Percentiles rank a stretch among this genome's conserved stretches.
phyloP scores from a whole-genome alignment of 1,140 invertebrate species.

The Bombus terrestris region DNA sequence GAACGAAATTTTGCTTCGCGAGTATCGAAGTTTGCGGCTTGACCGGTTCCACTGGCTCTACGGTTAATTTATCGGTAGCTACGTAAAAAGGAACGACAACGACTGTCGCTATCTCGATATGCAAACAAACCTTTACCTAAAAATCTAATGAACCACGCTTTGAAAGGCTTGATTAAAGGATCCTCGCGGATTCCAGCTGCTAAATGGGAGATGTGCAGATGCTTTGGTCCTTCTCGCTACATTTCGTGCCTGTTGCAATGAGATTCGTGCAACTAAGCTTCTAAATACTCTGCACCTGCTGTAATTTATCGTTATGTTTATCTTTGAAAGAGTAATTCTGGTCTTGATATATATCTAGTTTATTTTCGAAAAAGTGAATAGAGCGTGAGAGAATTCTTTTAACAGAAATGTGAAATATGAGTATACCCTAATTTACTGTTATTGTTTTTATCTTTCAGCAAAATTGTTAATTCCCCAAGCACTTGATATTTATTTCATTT shows the following conservation, averaged over 20 bases:
- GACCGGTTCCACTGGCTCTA: neutral
- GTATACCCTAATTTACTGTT: too few species aligned
- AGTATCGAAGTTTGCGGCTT: constrained; percentile 50
- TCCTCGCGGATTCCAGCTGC: neutral
- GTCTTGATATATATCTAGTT: too few species aligned
- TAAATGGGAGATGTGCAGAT: neutral
- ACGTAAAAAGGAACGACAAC: neutral
- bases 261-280: neutral
- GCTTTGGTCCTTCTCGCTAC: neutral
- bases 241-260: neutral
- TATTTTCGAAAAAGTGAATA: too few species aligned
- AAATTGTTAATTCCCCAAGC: too few species aligned
- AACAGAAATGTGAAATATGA: too few species aligned
- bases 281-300: too few species aligned
- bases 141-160: neutral
- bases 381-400: too few species aligned
- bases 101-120: neutral
- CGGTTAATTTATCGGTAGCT: constrained; percentile 31
- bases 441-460: too few species aligned
- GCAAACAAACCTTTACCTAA: neutral
- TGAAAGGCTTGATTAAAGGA: neutral
- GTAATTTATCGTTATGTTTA: too few species aligned
- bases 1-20: constrained; percentile 50
- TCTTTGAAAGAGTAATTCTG: too few species aligned
- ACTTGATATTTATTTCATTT: too few species aligned